Evolutionary conservation across 2,797 vertebrate species (phyloP), one percentile per base, ranked within the genome.

Genomic region (Urophycis tenuis): DNA sequence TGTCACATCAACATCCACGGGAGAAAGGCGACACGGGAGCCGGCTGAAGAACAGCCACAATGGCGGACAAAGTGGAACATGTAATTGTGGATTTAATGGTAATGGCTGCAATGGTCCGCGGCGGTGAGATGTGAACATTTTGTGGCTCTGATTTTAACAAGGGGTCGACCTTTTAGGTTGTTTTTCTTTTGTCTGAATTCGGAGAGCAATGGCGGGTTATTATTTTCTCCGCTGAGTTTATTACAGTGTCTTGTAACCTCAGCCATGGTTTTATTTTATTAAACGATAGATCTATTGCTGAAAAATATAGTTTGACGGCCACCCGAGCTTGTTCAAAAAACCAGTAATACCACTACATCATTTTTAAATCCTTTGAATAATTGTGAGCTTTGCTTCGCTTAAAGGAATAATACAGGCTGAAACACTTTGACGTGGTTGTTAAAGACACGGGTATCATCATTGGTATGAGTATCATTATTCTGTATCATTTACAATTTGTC

Each of bases 41-140:
- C 10, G 14, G n/a, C 15, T 49, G 60, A 67, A 12, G 60, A 67
- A 67, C n/a, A 29, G 29, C 10, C 22, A 22, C 17, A 19, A 49
- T 49, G 45, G 45, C 5, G 45, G 45, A 49, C 4, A 49, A 19
- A 49, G 19, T 49, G 45, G 45, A 49, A 19, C 0, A 19, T 15
- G 39, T 41, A 41, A 41, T 41, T 15, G 14, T 41, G 39, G 17
- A 41, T 41, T 41, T 17, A 41, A 41, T 41, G 39, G 12, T 3
- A 41, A 41, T 41, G 39, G 39, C 17, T 41, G 39, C 14, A 41
- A 41, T n/a, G n/a, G n/a, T 41, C 39, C 14, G 17, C 17, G 14
- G 14, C 17, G 78, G 71, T 33, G 72, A 36, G 45, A 83, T 84
- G 86, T 85, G 79, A 73, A 83, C 85, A 29, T 67, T 10, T n/a